A percentile compares a stretch with the other conserved stretches of the same genome.
Conservation (phyloP, 1,140 invertebrate genomes). For the Aethina tumida region DNA sequence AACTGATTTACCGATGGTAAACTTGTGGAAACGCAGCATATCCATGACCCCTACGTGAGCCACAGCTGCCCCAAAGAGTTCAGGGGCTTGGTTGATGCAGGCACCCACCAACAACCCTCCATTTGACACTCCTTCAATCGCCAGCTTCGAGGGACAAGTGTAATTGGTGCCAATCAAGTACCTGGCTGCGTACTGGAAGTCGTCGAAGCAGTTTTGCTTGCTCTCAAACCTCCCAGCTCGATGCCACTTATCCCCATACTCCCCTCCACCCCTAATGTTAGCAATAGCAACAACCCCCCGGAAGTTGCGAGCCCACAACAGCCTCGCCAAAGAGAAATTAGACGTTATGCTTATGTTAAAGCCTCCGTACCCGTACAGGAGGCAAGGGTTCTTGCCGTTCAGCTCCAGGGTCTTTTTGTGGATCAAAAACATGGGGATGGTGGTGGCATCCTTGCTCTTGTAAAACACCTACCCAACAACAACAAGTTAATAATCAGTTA, state of each 20-base stretch:
- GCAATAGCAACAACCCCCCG: slow-evolving; percentile 82
- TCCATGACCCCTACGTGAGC: slow-evolving; percentile 67
- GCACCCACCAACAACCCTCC: slow-evolving; percentile 93
- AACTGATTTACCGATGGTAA: slow-evolving; percentile 97
- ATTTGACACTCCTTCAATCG: slow-evolving; percentile 92
- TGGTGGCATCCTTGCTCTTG: slow-evolving; percentile 86
- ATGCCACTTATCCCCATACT: slow-evolving; percentile 97
- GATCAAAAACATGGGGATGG: slow-evolving; percentile 96
- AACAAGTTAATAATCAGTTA: slow-evolving; percentile 72
- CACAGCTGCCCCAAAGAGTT: slow-evolving; percentile 86
- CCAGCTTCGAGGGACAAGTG: slow-evolving; percentile 64
- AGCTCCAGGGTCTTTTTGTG: slow-evolving; percentile 38
- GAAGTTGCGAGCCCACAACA: slow-evolving; percentile 86
- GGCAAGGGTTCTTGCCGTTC: slow-evolving; percentile 64
- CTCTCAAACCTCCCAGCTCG: slow-evolving; percentile 82
- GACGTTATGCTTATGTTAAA: slow-evolving; percentile 91
- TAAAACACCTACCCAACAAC: slow-evolving; percentile 90
- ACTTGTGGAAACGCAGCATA: slow-evolving; percentile 96
- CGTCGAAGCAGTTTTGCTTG: slow-evolving; percentile 97
- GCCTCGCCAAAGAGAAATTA: slow-evolving; percentile 66
- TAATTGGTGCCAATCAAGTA: slow-evolving; percentile 80
- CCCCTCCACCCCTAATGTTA: slow-evolving; percentile 95
- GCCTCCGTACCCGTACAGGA: slow-evolving; percentile 95
- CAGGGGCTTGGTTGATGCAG: slow-evolving; percentile 88
- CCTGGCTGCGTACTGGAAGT: slow-evolving; percentile 89